Evolutionary conservation across 2,797 vertebrate genomes (phyloP).

Genomic region (Argentina silus): DNA sequence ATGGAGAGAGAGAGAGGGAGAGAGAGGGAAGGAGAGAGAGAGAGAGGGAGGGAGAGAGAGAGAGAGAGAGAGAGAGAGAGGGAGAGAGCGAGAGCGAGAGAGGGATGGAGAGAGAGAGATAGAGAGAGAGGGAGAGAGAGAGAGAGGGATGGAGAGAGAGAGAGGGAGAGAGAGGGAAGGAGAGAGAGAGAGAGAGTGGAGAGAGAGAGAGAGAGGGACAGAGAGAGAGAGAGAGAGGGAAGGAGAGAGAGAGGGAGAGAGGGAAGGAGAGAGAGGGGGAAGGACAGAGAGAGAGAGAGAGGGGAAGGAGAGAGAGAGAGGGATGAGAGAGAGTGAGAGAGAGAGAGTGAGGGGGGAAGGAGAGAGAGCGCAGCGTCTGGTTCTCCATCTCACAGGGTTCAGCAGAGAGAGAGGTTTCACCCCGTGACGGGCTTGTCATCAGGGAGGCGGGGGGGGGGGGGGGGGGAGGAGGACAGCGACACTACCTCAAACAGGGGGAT

Average conservation of each 20-base stretch:
- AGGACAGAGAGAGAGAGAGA: not conserved
- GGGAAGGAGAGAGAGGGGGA: not conserved
- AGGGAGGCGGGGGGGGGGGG: not conserved
- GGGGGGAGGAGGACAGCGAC: not conserved
- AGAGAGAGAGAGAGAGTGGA: constrained; percentile 21
- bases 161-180: constrained; percentile 3
- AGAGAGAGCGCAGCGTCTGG: not conserved
- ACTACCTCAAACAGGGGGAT: not conserved
- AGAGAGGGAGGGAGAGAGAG: not conserved
- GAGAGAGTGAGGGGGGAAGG: not conserved
- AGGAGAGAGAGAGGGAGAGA: not conserved
- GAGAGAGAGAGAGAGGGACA: constrained; percentile 9
- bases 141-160: not conserved
- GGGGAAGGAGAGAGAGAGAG: not conserved
- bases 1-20: not conserved
- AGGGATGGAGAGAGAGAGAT: not conserved
- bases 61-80: not conserved
- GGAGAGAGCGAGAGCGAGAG: not conserved
- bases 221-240: not conserved
- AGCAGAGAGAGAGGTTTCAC: not conserved
- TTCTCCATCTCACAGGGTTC: not conserved
- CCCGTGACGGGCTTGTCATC: not conserved
- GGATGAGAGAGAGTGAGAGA: not conserved
- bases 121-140: not conserved
- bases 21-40: not conserved